These are phyloP conservation scores for Fukomys damarensis DNA, from an alignment of 2,113 vertebrate genomes.

Conservation along the genomic window DNA sequence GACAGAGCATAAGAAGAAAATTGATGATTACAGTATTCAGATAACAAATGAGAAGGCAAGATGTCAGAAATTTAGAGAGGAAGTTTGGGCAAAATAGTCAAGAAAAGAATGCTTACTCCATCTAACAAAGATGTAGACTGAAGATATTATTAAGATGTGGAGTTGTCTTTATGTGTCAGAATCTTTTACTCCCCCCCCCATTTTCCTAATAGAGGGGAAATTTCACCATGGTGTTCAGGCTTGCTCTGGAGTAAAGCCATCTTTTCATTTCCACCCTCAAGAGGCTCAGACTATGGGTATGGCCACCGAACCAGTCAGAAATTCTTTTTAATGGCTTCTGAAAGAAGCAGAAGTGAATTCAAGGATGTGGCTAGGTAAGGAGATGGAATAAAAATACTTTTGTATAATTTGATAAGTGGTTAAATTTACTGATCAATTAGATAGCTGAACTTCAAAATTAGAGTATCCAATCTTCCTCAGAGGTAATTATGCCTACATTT, in stretches of 20 bases:
- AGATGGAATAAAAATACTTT: background rate
- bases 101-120: background rate
- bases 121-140: background rate
- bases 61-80: background rate
- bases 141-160: background rate
- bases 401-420: background rate
- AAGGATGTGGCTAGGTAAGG: background rate
- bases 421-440: background rate
- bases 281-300: background rate
- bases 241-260: background rate
- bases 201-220: background rate
- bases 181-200: background rate
- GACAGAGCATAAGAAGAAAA: background rate
- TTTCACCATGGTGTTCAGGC: background rate
- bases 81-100: background rate
- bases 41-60: background rate
- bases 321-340: background rate
- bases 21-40: background rate
- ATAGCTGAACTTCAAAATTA: background rate
- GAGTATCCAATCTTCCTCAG: background rate
- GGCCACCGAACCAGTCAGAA: background rate
- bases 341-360: background rate
- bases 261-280: background rate
- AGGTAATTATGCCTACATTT: background rate
- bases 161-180: background rate